These are phyloP conservation scores for Geodia barretti DNA, from an alignment of 37 sponge, comb jelly and placozoan species.

Conservation along the genomic window DNA sequence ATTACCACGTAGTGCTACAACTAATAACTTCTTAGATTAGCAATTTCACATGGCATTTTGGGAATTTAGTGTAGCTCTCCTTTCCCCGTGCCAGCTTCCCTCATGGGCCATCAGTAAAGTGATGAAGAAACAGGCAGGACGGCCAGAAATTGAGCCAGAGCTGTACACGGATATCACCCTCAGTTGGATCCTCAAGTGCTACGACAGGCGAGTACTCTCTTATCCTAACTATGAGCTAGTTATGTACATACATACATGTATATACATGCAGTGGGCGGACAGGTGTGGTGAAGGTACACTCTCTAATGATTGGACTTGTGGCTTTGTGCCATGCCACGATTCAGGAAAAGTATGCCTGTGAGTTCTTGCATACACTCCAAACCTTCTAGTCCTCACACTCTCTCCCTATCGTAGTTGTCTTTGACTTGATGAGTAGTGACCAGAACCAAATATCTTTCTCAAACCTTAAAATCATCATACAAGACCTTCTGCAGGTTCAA, in stretches of 20 bases:
- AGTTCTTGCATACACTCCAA: not conserved
- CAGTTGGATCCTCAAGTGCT: conserved; percentile 65
- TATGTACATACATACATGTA: not conserved
- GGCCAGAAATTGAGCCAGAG: conserved; percentile 5
- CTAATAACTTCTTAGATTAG: not conserved
- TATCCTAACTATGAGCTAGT: too few species aligned
- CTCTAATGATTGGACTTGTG: conserved; percentile 54
- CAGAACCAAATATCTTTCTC: conserved; percentile 17
- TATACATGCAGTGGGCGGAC: conserved; percentile 65
- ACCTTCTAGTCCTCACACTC: not conserved
- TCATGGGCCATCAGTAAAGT: not conserved
- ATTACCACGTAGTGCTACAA: too few species aligned
- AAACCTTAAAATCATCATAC: conserved; percentile 22
- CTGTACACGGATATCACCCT: conserved; percentile 47
- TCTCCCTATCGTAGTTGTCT: conserved; percentile 25
- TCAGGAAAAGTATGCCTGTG: conserved; percentile 76
- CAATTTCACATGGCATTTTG: not conserved
- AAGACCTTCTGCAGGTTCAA: conserved; percentile 53
- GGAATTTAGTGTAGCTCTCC: too few species aligned
- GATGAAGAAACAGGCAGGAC: not conserved
- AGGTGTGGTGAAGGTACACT: conserved; percentile 46
- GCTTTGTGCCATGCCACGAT: conserved; percentile 51
- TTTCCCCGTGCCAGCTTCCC: not conserved
- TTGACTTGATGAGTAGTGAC: conserved; percentile 19
- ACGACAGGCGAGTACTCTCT: conserved; percentile 57